These are phyloP conservation scores for Papilio demoleus DNA, from an alignment of 2,888 invertebrate genomes.

Conservation along the genomic window DNA sequence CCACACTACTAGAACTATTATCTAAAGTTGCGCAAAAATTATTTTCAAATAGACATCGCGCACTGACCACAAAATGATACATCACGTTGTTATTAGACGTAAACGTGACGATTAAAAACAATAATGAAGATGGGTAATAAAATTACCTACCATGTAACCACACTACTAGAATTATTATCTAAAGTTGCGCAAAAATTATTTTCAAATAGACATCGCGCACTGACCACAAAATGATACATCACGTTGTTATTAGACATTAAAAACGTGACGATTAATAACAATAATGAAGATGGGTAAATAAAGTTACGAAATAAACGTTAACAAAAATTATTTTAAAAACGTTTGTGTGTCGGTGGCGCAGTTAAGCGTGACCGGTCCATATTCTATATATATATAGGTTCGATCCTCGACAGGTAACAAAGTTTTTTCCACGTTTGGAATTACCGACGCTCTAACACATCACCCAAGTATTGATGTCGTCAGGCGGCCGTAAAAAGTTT, in stretches of 20 bases:
- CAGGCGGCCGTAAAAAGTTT: too few species aligned
- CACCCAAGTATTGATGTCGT: too few species aligned
- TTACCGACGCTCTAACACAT: too few species aligned
- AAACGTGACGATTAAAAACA: slow-evolving; percentile 13
- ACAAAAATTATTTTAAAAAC: too few species aligned
- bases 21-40: slow-evolving; percentile 4
- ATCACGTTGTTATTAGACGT: slow-evolving; percentile 3
- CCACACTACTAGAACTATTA: background rate
- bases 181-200: slow-evolving; percentile 11
- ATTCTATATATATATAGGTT: too few species aligned
- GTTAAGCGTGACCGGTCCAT: too few species aligned
- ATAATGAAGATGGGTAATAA: background rate
- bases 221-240: background rate
- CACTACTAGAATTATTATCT: background rate
- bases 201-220: background rate
- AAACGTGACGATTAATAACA: slow-evolving; percentile 12
- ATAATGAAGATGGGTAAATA: background rate
- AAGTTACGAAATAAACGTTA: too few species aligned
- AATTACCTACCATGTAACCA: background rate
- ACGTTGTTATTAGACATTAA: slow-evolving; percentile 5
- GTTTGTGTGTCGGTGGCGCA: too few species aligned
- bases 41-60: background rate
- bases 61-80: background rate
- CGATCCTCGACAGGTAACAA: too few species aligned
- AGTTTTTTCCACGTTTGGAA: too few species aligned